phyloP scores from a whole-genome alignment of 2,113 vertebrate species.

The Ardeotis arabs region DNA sequence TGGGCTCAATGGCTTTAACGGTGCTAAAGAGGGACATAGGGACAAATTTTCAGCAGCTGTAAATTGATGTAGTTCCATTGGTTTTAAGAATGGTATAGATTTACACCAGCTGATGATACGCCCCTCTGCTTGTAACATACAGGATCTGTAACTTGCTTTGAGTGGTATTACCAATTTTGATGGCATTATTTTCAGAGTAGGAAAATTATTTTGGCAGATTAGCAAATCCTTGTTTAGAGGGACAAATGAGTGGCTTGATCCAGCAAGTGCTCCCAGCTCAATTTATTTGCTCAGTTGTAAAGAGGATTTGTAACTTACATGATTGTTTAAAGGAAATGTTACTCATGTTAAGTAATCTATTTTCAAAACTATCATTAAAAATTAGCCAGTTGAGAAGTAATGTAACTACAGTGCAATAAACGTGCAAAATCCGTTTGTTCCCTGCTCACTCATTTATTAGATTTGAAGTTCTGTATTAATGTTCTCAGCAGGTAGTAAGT shows the following conservation, averaged over 20 bases:
- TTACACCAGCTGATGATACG: background rate
- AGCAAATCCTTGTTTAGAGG: background rate
- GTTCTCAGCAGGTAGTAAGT: constrained; percentile 42
- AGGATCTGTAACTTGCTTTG: background rate
- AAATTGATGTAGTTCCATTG: background rate
- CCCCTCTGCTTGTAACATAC: background rate
- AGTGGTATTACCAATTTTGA: background rate
- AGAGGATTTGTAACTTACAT: background rate
- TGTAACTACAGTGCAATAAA: constrained; percentile 31
- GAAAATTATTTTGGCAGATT: background rate
- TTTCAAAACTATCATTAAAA: background rate
- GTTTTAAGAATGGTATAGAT: background rate
- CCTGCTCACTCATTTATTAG: constrained; percentile 32
- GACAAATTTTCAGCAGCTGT: background rate
- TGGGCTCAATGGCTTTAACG: background rate
- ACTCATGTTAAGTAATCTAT: background rate
- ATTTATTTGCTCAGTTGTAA: background rate
- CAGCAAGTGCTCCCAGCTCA: background rate
- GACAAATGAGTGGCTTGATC: background rate
- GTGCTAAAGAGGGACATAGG: background rate
- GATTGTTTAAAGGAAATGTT: background rate
- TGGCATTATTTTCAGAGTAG: background rate
- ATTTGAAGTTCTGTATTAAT: background rate
- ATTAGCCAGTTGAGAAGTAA: constrained; percentile 11
- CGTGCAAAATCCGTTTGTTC: constrained; percentile 2